Conservation (phyloP, 1,140 invertebrate genomes). For the Archivesica marissinica region DNA sequence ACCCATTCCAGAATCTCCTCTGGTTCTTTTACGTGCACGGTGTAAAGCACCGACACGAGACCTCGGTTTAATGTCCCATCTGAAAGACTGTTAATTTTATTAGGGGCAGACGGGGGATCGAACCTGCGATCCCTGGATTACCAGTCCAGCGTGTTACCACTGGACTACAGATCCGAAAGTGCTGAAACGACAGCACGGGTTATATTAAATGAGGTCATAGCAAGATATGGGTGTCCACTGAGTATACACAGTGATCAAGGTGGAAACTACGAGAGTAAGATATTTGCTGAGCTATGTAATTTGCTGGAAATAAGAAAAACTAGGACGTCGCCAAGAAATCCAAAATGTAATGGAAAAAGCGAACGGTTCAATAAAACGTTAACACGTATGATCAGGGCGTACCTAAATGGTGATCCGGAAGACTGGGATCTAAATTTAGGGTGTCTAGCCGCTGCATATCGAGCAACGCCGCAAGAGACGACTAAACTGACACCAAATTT, state of each 20-base stretch:
- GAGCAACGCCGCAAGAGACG: slow-evolving; percentile 55
- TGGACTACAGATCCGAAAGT: no score
- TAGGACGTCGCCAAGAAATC: slow-evolving; percentile 48
- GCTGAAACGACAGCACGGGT: neutral
- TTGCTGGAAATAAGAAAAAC: slow-evolving; percentile 38
- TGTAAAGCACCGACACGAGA: no score
- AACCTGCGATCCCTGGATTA: no score
- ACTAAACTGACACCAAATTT: slow-evolving; percentile 64
- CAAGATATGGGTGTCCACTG: neutral
- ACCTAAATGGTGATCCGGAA: slow-evolving; percentile 19
- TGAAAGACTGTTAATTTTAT: no score
- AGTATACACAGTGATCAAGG: slow-evolving; percentile 13
- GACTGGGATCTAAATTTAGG: slow-evolving; percentile 66
- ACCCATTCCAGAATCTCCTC: no score
- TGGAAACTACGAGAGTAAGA: slow-evolving; percentile 15
- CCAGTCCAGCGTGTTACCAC: no score
- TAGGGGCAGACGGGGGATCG: no score
- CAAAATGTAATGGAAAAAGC: slow-evolving; percentile 65
- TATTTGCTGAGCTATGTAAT: slow-evolving; percentile 40
- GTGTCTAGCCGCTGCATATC: slow-evolving; percentile 53
- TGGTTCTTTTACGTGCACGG: no score
- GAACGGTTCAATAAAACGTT: slow-evolving; percentile 77
- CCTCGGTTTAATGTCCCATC: no score
- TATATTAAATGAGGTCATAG: slow-evolving; percentile 10
- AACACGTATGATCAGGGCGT: slow-evolving; percentile 70